Evolutionary conservation across 2,113 vertebrate species (phyloP), one percentile per base, ranked within the genome.

Genomic region (Sinocyclocheilus rhinocerous): DNA sequence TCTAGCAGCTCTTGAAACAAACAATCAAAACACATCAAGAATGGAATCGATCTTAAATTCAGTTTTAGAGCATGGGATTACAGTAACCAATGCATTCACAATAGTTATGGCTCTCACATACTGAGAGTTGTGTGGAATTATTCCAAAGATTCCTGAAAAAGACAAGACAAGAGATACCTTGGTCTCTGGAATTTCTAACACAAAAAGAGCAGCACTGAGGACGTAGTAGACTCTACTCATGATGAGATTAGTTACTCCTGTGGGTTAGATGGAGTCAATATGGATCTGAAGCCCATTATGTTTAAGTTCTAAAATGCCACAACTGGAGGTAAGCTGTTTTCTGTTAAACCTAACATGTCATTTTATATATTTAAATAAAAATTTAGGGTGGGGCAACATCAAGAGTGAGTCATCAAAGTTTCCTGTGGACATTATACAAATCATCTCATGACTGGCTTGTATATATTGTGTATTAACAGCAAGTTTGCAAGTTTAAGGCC

Each of bases 131-230:
- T 8, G 13, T 24, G 24, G 33, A 42, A 36, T 36, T 36, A 36
- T 9, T 45, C 8, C 8, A 50, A 48, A 13, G 20, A 22, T 85
- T 80, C 45, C 48, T 57, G 2, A 50, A 61, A 10, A 22, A 15
- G 39, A n/a, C 18, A 36, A 76, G 13, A 42, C 55, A 29, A 45
- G 16, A 59, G 50, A 33, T 94, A 98, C 97, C 95, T 87, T 93
- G 7, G 92, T 94, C 57, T 95, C 94, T 22, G 95, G 92, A 67
- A 96, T 95, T 89, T 96, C 96, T 84, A 82, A 73, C 20, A 84
- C 24, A 45, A 85, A 85, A 65, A 89, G 77, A 72, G 72, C 75
- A 81, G 72, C 55, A 20, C 55, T 61, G 52, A 89, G 73, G 65
- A 89, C 36, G 79, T 18, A 87, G 83, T 29, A 87, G 84, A 83